Evolutionary conservation across 2,888 invertebrate genomes (phyloP).

Genomic region (Macroteleia sp.): DNA sequence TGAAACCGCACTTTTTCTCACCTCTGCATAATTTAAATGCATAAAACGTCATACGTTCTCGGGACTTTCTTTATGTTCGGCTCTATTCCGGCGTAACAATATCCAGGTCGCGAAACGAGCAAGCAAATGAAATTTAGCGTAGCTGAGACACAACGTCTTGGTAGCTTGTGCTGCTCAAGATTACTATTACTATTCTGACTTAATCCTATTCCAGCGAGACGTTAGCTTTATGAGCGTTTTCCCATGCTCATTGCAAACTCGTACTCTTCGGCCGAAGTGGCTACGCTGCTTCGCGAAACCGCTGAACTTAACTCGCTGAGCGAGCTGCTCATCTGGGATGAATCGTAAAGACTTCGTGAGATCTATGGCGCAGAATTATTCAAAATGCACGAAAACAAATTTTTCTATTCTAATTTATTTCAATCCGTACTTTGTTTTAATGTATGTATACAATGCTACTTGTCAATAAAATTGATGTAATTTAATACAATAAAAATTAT

Average conservation of each 20-base stretch:
- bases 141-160: conserved; percentile 2
- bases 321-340: background rate
- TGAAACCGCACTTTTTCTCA: background rate
- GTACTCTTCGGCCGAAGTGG: background rate
- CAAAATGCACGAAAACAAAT: no score
- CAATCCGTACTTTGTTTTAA: no score
- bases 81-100: conserved; percentile 19
- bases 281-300: background rate
- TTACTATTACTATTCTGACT: conserved; percentile 40
- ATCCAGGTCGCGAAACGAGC: conserved; percentile 23
- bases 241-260: background rate
- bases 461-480: no score
- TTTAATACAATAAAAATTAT: no score
- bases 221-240: conserved; percentile 37
- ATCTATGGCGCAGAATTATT: background rate
- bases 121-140: conserved; percentile 17
- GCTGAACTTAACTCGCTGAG: background rate
- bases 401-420: no score
- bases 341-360: conserved; percentile 13
- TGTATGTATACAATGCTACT: no score
- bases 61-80: conserved; percentile 29
- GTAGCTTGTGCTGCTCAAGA: conserved; percentile 18
- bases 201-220: conserved; percentile 42
- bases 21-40: conserved; percentile 12
- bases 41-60: conserved; percentile 26